Conservation (phyloP, 1,140 invertebrate species). For the Ostrea denselamellosa region DNA sequence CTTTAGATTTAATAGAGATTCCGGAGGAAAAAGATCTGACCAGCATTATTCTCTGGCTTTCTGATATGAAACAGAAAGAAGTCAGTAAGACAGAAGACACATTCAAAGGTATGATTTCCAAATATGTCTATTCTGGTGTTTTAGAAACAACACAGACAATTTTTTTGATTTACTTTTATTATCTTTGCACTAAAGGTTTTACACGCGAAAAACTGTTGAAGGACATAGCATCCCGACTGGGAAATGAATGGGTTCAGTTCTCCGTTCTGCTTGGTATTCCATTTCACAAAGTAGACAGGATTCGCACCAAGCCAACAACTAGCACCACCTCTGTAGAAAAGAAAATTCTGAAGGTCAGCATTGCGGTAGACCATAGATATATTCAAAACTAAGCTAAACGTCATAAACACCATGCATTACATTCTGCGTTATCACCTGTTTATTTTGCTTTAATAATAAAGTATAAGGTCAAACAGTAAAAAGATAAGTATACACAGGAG, state of each 20-base stretch:
- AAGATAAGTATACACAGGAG: too few relatives aligned
- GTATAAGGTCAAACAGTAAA: too few relatives aligned
- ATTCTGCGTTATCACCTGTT: neutral
- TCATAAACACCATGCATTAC: neutral
- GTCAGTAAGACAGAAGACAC: neutral
- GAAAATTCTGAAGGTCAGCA: neutral
- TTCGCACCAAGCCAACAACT: slow-evolving; percentile 36
- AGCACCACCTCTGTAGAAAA: neutral
- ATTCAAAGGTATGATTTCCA: neutral
- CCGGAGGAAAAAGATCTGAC: neutral
- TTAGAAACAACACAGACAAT: neutral
- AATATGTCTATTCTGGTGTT: neutral
- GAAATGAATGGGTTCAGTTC: slow-evolving; percentile 52
- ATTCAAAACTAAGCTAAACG: neutral
- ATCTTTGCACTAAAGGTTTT: slow-evolving; percentile 39
- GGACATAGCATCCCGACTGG: slow-evolving; percentile 39
- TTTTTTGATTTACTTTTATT: neutral
- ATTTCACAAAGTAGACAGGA: slow-evolving; percentile 48
- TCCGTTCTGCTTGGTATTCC: slow-evolving; percentile 49
- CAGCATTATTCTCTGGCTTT: slow-evolving; percentile 25
- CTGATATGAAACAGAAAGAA: slow-evolving; percentile 39
- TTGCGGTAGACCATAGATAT: neutral
- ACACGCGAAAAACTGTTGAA: slow-evolving; percentile 49
- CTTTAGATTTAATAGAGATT: slow-evolving; percentile 38
- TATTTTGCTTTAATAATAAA: neutral